These are phyloP conservation scores for Metopolophium dirhodum DNA, from an alignment of 1,140 invertebrate genomes.

Conservation along the genomic window DNA sequence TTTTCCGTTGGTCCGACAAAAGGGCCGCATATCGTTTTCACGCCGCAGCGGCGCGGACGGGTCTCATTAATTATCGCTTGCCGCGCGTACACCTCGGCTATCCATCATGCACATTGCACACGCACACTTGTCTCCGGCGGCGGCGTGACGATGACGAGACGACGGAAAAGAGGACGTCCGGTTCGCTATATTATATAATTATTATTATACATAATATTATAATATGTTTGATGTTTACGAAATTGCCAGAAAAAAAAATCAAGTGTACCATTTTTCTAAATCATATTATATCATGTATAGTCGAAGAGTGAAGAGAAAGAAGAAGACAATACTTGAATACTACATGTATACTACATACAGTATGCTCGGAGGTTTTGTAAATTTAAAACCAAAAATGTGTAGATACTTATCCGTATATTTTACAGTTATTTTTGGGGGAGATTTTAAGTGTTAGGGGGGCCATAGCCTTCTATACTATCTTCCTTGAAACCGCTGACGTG, in stretches of 20 bases:
- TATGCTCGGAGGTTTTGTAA: neutral
- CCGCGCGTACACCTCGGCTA: neutral
- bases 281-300: too few species aligned
- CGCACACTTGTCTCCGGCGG: neutral
- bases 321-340: neutral
- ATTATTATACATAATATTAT: neutral
- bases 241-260: neutral
- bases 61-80: conserved; percentile 34
- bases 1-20: conserved; percentile 19
- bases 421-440: neutral
- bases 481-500: neutral
- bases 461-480: neutral
- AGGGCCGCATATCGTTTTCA: conserved; percentile 36
- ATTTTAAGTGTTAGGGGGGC: neutral
- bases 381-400: neutral
- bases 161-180: neutral
- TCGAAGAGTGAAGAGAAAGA: neutral
- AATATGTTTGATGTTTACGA: neutral
- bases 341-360: too few species aligned
- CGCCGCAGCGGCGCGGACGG: neutral
- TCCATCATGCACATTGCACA: conserved; percentile 13
- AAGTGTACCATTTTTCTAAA: too few species aligned
- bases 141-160: neutral
- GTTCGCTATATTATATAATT: neutral
- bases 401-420: neutral